Base-by-base conservation (phyloP, 2,113 vertebrate genomes). In the Pipra filicauda region DNA sequence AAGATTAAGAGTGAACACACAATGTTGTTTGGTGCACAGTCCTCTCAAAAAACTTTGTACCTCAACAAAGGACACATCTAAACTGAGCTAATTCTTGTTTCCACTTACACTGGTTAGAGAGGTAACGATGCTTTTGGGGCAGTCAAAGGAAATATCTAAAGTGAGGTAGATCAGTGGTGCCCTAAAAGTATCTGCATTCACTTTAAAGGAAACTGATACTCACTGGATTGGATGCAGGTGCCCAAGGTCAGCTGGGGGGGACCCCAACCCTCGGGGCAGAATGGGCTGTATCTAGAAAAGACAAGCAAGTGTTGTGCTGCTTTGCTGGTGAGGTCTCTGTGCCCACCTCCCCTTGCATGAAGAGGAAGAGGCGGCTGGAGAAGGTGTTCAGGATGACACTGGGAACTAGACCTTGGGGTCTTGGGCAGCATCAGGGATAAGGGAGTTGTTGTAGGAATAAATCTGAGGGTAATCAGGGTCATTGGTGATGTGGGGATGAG, bases 221-320 rank as follows among this genome's bases (percentile, higher is more conserved):
- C 22, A 11, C 30, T 51, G 76, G 52, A 7, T 16, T 61, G 39
- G 58, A 41, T 57, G 41, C 26, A 17, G 22, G 4, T 55, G 22
- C 54, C 75, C 54, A 30, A 65, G 30, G 35, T 35, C 33, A 80
- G 31, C 75, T 88, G 70, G 43, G 13, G 76, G 44, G 61, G 90
- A 3, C 6, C 16, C 5, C 46, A 82, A 1, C 9, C 12, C 37
- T 85, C 0, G 4, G 46, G 48, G 39, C 26, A 0, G 3, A 46
- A 22, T 28, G 2, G 2, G 26, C 39, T 51, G 9, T 21, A 5
- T 12, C 51, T 71, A 49, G 66, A 43, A 49, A 74, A 85, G 46
- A 41, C 37, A 74, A 58, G 54, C 12, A 43, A 62, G 31, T 0
- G 1, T 15, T 64, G 57, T 67, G 52, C 28, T 82, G n/a, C 30